Conservation (phyloP, 2,113 vertebrate genomes). For the Dasyurus viverrinus region DNA sequence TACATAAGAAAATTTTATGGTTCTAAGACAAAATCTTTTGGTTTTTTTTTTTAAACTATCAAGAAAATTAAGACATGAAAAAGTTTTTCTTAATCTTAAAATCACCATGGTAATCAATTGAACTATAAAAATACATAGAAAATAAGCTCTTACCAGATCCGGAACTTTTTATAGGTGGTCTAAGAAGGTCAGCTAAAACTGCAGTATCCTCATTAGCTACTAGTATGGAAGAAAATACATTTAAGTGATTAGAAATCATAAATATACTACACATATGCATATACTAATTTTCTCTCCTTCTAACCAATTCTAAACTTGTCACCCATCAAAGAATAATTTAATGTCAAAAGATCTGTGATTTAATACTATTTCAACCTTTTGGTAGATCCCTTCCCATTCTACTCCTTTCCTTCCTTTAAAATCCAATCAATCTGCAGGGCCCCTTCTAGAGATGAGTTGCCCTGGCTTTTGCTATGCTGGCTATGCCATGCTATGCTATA, state of each 20-base stretch:
- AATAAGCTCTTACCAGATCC: conserved; percentile 74
- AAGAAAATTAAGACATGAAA: neutral
- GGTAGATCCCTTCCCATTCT: neutral
- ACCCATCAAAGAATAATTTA: neutral
- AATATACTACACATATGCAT: conserved; percentile 32
- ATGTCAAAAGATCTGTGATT: neutral
- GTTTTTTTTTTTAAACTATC: neutral
- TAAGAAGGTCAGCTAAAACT: conserved; percentile 46
- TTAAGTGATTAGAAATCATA: conserved; percentile 54
- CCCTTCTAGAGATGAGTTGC: neutral
- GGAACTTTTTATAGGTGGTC: conserved; percentile 76
- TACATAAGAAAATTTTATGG: neutral
- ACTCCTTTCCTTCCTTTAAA: no score
- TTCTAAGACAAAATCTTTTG: neutral
- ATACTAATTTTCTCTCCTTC: neutral
- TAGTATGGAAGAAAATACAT: conserved; percentile 29
- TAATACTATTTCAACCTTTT: neutral
- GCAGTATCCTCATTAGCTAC: conserved; percentile 49
- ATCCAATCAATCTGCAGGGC: neutral
- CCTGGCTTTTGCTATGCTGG: neutral
- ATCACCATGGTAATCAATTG: conserved; percentile 14
- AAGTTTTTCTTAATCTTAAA: neutral
- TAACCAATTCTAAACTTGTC: neutral
- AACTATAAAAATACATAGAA: conserved; percentile 7
- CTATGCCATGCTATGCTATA: no score